Base-by-base conservation (phyloP, 2,888 invertebrate genomes). In the Parochlus steinenii region DNA sequence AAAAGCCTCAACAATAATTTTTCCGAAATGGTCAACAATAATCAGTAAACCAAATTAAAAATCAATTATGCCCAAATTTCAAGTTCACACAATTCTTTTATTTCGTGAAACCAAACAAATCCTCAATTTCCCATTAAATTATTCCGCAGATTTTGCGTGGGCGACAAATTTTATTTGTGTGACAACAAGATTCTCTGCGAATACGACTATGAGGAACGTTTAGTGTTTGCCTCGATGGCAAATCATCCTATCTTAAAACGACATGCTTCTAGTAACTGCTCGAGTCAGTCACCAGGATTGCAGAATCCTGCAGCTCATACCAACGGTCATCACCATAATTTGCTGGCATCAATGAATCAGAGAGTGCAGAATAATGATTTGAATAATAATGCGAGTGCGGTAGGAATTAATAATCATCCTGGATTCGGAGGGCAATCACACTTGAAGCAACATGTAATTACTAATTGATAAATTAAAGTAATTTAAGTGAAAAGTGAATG, bases 181-280 rank as follows among this genome's bases (percentile, higher is more conserved):
- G 93, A 93, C 62, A 93, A 93, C 64, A 90, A 92, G 67, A 93
- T 95, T 46, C 72, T 95, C 35, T 95, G 95, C 63, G 93, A 93
- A 62, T 92, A 92, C 56, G 95, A 95, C 60, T 95, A 93, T 55
- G 92, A 93, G 55, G 93, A 95, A 62, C 67, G 92, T 46, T 67
- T 90, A 59, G 86, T 92, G 44, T 92, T 92, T 55, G 90, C 92
- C 42, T 89, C 86, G 55, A 86, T 92, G 83, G 82, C 86, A 30
- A 81, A 83, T 64, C 86, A 86, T 56, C 86, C 89, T 39, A 57
- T 58, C 52, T 44, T 59, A 28, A 59, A 59, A 42, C 53, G 59
- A 4, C 58, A 59, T 40, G 59, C 55, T n/a, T 7, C 16, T 4
- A 25, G 28, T n/a, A 23, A 6, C 4, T 14, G 19, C 12, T 28